These are phyloP conservation scores for Erethizon dorsatum DNA, from an alignment of 2,797 vertebrate genomes.

Conservation along the genomic window DNA sequence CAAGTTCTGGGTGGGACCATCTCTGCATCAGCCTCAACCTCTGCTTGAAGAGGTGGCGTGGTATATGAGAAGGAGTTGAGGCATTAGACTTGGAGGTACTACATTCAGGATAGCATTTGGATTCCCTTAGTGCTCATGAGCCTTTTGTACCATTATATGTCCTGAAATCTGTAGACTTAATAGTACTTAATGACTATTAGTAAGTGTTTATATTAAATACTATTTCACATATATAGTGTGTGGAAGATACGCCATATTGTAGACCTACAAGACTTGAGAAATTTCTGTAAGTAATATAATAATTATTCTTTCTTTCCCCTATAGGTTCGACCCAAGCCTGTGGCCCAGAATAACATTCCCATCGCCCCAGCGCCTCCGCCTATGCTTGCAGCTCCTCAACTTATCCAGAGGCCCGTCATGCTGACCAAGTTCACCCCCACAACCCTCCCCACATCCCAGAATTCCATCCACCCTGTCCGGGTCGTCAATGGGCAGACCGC, in stretches of 20 bases:
- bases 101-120: neutral
- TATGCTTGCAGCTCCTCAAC: constrained; percentile 98
- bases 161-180: constrained; percentile 5
- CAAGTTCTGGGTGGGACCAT: neutral
- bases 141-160: constrained; percentile 10
- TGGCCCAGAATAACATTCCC: constrained; percentile 96
- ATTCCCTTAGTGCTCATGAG: neutral
- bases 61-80: neutral
- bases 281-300: constrained; percentile 65
- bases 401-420: constrained; percentile 98
- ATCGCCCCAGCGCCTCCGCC: constrained; percentile 98
- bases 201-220: constrained; percentile 57
- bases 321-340: constrained; percentile 97
- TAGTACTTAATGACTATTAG: constrained; percentile 15
- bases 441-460: constrained; percentile 93
- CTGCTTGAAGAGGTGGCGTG: neutral
- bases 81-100: constrained; percentile 35
- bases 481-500: constrained; percentile 97
- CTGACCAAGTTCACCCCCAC: constrained; percentile 96
- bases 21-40: neutral
- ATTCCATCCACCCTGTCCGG: constrained; percentile 98
- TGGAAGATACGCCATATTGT: constrained; percentile 28
- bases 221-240: constrained; percentile 31
- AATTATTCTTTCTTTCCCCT: constrained; percentile 79
- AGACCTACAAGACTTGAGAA: constrained; percentile 41